Evolutionary conservation across 2,797 vertebrate genomes (phyloP).

Genomic region (Zonotrichia albicollis): DNA sequence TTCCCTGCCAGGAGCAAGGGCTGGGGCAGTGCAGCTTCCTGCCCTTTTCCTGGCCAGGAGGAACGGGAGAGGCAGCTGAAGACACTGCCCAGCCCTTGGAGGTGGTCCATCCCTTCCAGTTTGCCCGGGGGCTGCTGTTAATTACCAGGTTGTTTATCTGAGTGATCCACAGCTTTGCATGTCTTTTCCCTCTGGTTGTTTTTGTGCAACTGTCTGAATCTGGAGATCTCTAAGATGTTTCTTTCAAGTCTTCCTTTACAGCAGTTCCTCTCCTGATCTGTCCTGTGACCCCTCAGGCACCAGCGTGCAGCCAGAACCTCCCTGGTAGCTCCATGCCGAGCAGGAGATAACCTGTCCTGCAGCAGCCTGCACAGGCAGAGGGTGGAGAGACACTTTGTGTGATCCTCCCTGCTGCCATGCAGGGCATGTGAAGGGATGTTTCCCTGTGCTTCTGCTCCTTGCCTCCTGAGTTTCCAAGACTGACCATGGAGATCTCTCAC

Average conservation of each 20-base stretch:
- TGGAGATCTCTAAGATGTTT: neutral
- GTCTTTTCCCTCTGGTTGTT: neutral
- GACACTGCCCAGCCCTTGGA: neutral
- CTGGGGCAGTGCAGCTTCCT: neutral
- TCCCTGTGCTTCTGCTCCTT: neutral
- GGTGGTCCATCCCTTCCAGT: neutral
- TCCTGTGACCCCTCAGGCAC: neutral
- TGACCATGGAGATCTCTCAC: neutral
- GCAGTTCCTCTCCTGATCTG: fast-evolving
- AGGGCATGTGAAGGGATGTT: neutral
- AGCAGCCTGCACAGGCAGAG: fast-evolving
- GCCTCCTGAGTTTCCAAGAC: neutral
- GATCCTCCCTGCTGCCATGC: fast-evolving
- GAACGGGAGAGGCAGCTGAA: neutral
- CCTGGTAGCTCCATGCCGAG: neutral
- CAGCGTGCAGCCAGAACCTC: neutral
- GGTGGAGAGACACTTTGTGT: neutral
- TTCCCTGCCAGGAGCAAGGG: neutral
- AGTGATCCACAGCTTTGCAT: neutral
- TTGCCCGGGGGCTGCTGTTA: neutral
- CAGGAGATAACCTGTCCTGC: neutral
- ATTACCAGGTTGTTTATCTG: neutral
- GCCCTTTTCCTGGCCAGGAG: neutral
- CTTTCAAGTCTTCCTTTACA: neutral
- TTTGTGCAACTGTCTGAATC: neutral